Base-by-base conservation (phyloP, 1,140 invertebrate species). In the Drosophila pectinifera region DNA sequence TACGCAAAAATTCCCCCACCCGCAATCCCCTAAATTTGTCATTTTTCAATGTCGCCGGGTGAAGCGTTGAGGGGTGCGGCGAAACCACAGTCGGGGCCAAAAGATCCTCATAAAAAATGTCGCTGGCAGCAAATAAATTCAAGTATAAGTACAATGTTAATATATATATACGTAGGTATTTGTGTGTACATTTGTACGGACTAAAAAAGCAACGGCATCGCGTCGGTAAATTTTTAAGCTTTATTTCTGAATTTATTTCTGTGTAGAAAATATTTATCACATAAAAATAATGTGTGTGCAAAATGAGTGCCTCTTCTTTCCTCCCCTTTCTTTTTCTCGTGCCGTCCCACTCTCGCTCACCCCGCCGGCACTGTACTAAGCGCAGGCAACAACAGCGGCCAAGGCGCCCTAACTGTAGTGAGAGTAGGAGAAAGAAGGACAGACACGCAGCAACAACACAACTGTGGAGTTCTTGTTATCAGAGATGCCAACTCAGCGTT, bases 71-170 rank as follows among this genome's bases (percentile, higher is more conserved):
- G 24, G 43, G 54, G 38, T 36, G 49, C 49, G 28, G 31, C 26
- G 38, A 41, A 53, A 76, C 73, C 73, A 68, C 73, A 76, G 16
- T 68, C 72, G 72, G 36, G 73, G 73, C 73, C 73, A 78, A 81
- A 73, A 72, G 67, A 80, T 70, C 59, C 56, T 68, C 68, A 88
- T 85, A 85, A 89, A 88, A 86, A 70, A 76, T 89, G 67, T 88
- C 82, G 68, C 74, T 78, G 78, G 36, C 81, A 80, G 73, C 64
- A 86, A 46, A 81, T 78, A 83, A 76, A 59, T 42, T 55, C 24
- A 24, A 55, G 20, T 43, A 57, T 56, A 75, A 67, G 76, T 81
- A 69, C 64, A 59, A 53, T 36, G 28, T 20, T 51, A 51, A 34
- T 36, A 36, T 53, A 36, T 34, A 51, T 11, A 31, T 2, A 38